Evolutionary conservation across 2,888 invertebrate genomes (phyloP).

Genomic region (Hanleya hanleyi): DNA sequence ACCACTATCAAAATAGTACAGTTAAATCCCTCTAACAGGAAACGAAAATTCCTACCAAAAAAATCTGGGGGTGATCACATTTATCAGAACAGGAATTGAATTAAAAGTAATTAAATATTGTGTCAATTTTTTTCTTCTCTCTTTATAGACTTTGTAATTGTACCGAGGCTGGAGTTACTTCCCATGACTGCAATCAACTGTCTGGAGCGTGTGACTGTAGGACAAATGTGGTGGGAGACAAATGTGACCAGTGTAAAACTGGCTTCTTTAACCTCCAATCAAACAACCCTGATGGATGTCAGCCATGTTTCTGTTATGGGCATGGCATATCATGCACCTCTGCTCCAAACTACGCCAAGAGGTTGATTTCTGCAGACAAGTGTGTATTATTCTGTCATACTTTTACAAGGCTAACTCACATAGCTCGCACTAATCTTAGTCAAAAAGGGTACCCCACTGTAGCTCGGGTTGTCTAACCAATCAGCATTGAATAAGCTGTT

Average conservation of each 20-base stretch:
- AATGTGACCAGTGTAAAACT: conserved; percentile 48
- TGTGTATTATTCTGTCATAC: no score
- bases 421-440: no score
- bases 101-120: no score
- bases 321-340: conserved; percentile 46
- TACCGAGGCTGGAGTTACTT: conserved; percentile 34
- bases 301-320: conserved; percentile 55
- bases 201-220: conserved; percentile 52
- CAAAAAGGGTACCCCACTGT: no score
- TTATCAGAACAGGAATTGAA: no score
- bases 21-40: no score
- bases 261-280: conserved; percentile 77
- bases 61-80: no score
- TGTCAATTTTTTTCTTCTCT: conserved; percentile 6
- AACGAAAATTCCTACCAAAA: no score
- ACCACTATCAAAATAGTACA: no score
- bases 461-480: no score
- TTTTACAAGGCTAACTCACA: no score
- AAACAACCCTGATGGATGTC: conserved; percentile 84
- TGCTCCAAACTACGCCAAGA: conserved; percentile 39
- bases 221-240: conserved; percentile 43
- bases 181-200: conserved; percentile 31
- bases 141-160: conserved; percentile 53
- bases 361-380: background rate
- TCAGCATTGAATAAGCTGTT: no score